Evolutionary conservation across 2,797 vertebrate genomes (phyloP).

Genomic region (Tapera naevia): DNA sequence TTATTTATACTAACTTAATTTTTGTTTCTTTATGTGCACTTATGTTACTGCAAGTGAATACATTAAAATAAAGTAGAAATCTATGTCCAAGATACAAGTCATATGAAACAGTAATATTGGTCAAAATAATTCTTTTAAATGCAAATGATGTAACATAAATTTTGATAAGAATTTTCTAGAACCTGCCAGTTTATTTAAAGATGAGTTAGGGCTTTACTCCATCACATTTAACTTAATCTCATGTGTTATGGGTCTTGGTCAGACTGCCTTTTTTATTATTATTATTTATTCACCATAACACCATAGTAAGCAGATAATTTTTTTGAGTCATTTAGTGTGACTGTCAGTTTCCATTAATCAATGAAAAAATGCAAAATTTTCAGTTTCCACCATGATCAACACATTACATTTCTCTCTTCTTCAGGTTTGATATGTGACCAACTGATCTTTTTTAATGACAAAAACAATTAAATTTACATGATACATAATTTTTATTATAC

Average conservation of each 20-base stretch:
- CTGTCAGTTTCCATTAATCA: not conserved
- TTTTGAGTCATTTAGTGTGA: conserved; percentile 4
- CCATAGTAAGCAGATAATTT: not conserved
- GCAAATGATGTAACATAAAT: not conserved
- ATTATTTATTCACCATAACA: not conserved
- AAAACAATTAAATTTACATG: not conserved
- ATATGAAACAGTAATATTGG: not conserved
- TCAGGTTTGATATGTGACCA: not conserved
- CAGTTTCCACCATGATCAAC: conserved; percentile 5
- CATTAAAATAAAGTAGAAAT: not conserved
- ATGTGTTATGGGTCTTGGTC: not conserved
- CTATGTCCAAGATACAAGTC: not conserved
- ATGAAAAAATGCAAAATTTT: conserved; percentile 19
- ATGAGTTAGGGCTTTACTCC: not conserved
- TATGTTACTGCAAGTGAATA: not conserved
- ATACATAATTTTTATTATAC: not conserved
- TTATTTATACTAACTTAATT: not conserved
- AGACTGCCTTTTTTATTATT: not conserved
- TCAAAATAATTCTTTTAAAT: not conserved
- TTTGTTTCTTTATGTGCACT: not conserved
- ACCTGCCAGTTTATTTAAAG: not conserved
- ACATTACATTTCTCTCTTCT: not conserved
- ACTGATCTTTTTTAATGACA: not conserved
- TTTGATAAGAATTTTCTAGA: not conserved
- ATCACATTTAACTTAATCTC: not conserved